Conservation (phyloP, 2,113 vertebrate species). For the Irena cyanogastra region DNA sequence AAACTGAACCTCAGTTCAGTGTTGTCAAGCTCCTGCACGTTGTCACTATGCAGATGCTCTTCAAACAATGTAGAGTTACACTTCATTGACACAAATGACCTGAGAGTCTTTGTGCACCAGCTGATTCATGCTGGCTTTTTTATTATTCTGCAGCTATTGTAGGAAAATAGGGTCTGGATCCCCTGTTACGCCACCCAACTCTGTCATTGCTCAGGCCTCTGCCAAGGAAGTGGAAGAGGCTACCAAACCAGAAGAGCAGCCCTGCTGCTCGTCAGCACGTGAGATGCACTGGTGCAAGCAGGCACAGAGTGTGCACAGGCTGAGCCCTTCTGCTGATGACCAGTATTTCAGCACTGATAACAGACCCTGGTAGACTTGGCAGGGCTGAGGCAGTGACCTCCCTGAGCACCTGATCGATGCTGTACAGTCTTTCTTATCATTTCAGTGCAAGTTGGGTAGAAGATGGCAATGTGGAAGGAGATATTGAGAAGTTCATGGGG, state of each 20-base stretch:
- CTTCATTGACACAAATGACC: background rate
- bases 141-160: background rate
- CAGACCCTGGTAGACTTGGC: rapidly evolving
- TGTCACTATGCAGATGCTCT: background rate
- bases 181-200: background rate
- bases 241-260: background rate
- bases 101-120: background rate
- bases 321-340: background rate
- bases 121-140: background rate
- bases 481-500: background rate
- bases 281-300: rapidly evolving
- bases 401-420: rapidly evolving
- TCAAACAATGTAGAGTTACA: background rate
- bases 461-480: background rate
- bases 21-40: background rate
- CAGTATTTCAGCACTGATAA: background rate
- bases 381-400: background rate
- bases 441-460: background rate
- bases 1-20: background rate
- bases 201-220: background rate
- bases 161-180: background rate
- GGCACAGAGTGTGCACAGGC: background rate
- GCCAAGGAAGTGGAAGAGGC: background rate
- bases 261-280: rapidly evolving
- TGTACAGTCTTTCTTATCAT: background rate